Evolutionary conservation across 2,113 vertebrate species (phyloP).

Genomic region (Clarias magur): DNA sequence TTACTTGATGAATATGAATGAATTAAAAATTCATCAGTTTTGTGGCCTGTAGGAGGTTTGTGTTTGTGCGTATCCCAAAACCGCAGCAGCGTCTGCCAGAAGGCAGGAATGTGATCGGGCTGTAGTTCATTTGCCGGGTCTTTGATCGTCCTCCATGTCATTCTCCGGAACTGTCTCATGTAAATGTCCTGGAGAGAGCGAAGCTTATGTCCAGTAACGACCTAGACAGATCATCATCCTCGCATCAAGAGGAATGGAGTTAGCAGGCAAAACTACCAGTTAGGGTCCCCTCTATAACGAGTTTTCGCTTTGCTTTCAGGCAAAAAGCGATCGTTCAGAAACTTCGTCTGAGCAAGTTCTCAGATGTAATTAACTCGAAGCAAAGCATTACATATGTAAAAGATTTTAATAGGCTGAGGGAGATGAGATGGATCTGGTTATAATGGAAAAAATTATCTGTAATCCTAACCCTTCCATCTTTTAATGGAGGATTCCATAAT

Average conservation of each 20-base stretch:
- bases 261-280: neutral
- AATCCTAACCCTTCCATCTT: neutral
- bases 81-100: neutral
- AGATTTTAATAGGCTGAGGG: neutral
- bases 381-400: neutral
- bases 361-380: neutral
- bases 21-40: neutral
- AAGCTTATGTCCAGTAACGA: slow-evolving; percentile 9
- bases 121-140: neutral
- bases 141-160: slow-evolving; percentile 4
- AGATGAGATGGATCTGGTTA: neutral
- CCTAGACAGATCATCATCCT: slow-evolving; percentile 6
- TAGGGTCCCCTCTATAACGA: neutral
- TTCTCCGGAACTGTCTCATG: neutral
- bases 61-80: neutral
- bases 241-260: neutral
- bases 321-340: neutral
- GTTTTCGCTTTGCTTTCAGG: neutral
- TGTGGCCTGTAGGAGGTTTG: neutral
- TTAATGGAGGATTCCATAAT: neutral
- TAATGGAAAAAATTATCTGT: neutral
- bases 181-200: neutral
- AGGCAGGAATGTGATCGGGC: slow-evolving; percentile 7
- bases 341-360: neutral
- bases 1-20: neutral